phyloP scores from a whole-genome alignment of 2,888 invertebrate genomes.

The Clusia tigrina region DNA sequence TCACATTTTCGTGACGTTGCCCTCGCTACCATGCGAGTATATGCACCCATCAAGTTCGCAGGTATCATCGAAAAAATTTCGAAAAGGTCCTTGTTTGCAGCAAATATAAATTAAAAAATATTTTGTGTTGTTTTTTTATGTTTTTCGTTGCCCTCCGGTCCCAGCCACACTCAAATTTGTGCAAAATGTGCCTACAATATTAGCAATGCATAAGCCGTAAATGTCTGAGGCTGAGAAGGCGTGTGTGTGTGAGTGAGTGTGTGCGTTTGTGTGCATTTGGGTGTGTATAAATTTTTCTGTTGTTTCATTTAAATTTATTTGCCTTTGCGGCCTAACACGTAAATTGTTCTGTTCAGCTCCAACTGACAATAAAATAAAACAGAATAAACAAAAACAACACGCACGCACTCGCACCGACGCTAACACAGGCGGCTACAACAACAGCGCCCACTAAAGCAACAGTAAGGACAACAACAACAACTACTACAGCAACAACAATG shows the following conservation, averaged over 20 bases:
- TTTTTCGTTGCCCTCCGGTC: too few species aligned
- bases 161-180: too few species aligned
- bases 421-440: background rate
- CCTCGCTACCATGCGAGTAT: too few species aligned
- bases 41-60: too few species aligned
- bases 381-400: background rate
- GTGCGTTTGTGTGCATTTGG: background rate
- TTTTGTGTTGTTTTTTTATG: too few species aligned
- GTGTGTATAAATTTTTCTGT: too few species aligned
- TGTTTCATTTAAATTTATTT: slow-evolving; percentile 9
- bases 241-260: background rate
- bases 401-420: background rate
- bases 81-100: too few species aligned
- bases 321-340: background rate
- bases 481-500: background rate
- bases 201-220: too few species aligned
- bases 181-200: too few species aligned
- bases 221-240: background rate
- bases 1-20: background rate
- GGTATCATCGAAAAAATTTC: too few species aligned
- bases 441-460: background rate
- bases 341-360: background rate
- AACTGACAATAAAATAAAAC: background rate
- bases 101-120: too few species aligned
- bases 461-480: background rate